These are phyloP conservation scores for Ericerus pela DNA, from an alignment of 1,140 invertebrate genomes.

Conservation along the genomic window DNA sequence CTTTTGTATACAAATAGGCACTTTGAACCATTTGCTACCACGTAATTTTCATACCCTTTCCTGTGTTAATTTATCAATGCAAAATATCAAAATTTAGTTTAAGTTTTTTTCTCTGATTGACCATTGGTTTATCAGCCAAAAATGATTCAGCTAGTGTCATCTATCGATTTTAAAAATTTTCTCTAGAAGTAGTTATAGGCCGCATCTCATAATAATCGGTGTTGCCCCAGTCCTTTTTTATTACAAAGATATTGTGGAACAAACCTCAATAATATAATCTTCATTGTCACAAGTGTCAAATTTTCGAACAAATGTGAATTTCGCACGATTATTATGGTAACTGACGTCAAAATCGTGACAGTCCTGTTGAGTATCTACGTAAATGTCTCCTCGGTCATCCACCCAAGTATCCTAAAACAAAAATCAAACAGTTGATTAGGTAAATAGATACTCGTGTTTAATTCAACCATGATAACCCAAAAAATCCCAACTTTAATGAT, in stretches of 20 bases:
- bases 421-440: not conserved
- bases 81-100: too few species aligned
- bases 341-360: slow-evolving; percentile 48
- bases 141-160: not conserved
- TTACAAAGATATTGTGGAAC: not conserved
- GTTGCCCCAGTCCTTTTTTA: not conserved
- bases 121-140: too few species aligned
- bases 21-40: too few species aligned
- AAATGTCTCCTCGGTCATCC: slow-evolving; percentile 46
- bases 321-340: slow-evolving; percentile 39
- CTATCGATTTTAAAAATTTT: not conserved
- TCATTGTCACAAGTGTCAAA: slow-evolving; percentile 84
- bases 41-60: too few species aligned
- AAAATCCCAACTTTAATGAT: not conserved
- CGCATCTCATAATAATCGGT: not conserved
- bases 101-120: too few species aligned
- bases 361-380: slow-evolving; percentile 60
- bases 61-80: too few species aligned
- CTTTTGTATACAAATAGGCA: too few species aligned
- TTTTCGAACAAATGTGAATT: slow-evolving; percentile 58
- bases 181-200: not conserved
- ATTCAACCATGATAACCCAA: not conserved
- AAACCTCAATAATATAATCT: slow-evolving; percentile 72
- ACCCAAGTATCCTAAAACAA: slow-evolving; percentile 55
- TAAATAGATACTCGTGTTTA: not conserved